A percentile compares a stretch with the other conserved stretches of the same genome.
Evolutionary conservation across 2,797 vertebrate species (phyloP).

Genomic region (Hylomyscus alleni): DNA sequence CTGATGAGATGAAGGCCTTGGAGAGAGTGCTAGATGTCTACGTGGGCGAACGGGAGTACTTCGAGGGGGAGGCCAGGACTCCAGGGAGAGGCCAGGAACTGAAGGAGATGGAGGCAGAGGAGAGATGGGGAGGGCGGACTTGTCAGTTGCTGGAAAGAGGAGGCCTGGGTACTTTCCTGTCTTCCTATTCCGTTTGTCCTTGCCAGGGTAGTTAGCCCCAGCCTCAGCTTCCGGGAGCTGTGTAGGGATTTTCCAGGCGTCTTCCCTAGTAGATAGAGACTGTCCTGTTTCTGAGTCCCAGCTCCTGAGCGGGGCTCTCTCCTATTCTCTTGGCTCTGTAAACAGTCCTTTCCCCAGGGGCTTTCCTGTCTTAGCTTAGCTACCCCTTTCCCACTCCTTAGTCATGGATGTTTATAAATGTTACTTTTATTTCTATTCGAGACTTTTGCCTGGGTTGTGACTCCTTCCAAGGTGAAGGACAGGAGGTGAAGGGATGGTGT

Average conservation of each 20-base stretch:
- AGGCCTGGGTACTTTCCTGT: neutral
- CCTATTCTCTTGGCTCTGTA: neutral
- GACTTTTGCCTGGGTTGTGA: neutral
- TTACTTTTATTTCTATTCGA: neutral
- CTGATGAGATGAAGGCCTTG: neutral
- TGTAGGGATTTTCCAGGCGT: neutral
- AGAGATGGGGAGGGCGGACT: neutral
- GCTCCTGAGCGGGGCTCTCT: neutral
- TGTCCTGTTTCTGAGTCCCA: neutral
- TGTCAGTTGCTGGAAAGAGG: neutral
- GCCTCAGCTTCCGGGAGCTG: neutral
- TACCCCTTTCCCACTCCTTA: neutral
- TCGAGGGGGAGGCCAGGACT: neutral
- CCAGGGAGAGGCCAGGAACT: neutral
- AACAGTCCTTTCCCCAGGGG: fast-evolving
- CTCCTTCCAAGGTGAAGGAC: neutral
- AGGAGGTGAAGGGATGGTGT: neutral
- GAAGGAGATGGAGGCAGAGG: neutral
- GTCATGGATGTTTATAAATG: neutral
- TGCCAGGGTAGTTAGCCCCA: neutral
- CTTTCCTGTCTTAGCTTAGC: neutral
- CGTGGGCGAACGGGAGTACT: neutral
- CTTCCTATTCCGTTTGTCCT: neutral
- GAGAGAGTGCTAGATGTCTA: neutral
- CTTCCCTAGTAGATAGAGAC: neutral